phyloP scores from a whole-genome alignment of 2,888 invertebrate species.

The Leptinotarsa haldemani region DNA sequence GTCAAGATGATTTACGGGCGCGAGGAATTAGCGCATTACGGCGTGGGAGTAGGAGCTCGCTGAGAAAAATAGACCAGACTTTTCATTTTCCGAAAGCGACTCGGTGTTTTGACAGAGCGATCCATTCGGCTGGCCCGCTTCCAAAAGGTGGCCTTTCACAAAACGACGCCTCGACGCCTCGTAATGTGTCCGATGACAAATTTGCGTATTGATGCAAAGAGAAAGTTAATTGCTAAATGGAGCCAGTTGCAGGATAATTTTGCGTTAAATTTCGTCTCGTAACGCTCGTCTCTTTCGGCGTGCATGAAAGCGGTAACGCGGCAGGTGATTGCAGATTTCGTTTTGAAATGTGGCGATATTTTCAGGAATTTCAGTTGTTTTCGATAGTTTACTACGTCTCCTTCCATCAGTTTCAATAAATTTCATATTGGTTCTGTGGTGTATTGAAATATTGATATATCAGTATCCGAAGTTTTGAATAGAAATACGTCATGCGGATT shows the following conservation, averaged over 20 bases:
- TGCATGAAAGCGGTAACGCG: not conserved
- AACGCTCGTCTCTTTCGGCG: constrained; percentile 9
- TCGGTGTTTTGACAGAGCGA: constrained; percentile 24
- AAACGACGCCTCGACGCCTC: constrained; percentile 30
- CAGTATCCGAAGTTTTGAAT: too few species aligned
- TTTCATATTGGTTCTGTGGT: too few species aligned
- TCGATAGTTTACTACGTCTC: too few species aligned
- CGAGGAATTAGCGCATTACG: constrained; percentile 26
- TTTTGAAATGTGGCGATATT: too few species aligned
- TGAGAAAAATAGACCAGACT: constrained; percentile 17
- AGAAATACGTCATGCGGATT: too few species aligned
- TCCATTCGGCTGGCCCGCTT: constrained; percentile 27
- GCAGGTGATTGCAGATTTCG: not conserved
- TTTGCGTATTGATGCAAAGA: constrained; percentile 45
- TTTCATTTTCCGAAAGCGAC: constrained; percentile 21
- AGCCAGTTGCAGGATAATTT: constrained; percentile 27
- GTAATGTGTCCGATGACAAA: constrained; percentile 45
- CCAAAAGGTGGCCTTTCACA: constrained; percentile 23
- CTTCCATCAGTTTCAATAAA: too few species aligned
- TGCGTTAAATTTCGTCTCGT: constrained; percentile 29
- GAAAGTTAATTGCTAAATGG: constrained; percentile 45
- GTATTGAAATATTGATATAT: too few species aligned
- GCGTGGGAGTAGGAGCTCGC: constrained; percentile 10
- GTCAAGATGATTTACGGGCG: constrained; percentile 22
- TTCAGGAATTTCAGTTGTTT: too few species aligned